These are phyloP conservation scores for Cottus gobio DNA, from an alignment of 2,113 vertebrate species.

Conservation along the genomic window DNA sequence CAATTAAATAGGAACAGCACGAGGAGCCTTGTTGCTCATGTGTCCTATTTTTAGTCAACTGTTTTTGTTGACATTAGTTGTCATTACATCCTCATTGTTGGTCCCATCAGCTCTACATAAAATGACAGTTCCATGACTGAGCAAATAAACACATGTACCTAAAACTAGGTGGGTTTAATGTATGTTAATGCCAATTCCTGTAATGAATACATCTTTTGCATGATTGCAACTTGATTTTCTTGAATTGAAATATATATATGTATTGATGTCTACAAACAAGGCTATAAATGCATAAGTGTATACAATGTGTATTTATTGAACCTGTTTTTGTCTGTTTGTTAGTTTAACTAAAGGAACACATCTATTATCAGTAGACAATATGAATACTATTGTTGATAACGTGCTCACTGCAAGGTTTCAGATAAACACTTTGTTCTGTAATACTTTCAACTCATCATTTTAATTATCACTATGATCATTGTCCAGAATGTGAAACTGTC, in stretches of 20 bases:
- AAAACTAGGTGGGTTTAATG: neutral
- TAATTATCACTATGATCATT: neutral
- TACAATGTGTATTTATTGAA: neutral
- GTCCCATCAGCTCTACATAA: neutral
- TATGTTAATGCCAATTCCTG: neutral
- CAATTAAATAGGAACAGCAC: conserved; percentile 60
- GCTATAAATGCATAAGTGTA: neutral
- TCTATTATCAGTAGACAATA: neutral
- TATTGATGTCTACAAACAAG: neutral
- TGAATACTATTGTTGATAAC: neutral
- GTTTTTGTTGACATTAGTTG: conserved; percentile 26
- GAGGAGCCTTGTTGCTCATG: conserved; percentile 42
- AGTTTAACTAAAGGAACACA: neutral
- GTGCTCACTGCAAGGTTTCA: neutral
- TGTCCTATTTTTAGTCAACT: conserved; percentile 47
- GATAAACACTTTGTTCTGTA: neutral
- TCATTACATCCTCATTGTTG: conserved; percentile 6
- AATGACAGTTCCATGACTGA: conserved; percentile 9
- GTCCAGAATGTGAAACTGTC: neutral
- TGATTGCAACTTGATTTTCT: neutral
- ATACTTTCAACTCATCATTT: neutral
- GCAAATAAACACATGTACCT: neutral
- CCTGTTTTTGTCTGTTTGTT: neutral
- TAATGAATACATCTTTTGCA: neutral
- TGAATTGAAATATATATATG: neutral